Evolutionary conservation across 1,140 invertebrate genomes (phyloP).

Genomic region (Rhagoletis zephyria): DNA sequence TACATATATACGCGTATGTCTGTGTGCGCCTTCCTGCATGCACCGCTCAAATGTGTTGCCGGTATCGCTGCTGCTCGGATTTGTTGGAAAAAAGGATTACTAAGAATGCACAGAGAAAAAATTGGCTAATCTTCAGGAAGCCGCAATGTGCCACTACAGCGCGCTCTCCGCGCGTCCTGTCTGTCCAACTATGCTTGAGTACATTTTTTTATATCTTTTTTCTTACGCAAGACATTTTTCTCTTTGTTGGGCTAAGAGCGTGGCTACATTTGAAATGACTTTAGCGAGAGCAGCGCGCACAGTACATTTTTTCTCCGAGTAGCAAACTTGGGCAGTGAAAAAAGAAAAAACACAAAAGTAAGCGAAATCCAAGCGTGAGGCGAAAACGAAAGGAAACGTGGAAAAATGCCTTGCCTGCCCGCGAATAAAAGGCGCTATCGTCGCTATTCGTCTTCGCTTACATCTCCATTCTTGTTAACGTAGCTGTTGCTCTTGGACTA

Average conservation of each 20-base stretch:
- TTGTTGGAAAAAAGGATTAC: background rate
- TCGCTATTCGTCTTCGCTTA: background rate
- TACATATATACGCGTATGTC: background rate
- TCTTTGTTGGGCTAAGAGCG: background rate
- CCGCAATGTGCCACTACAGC: background rate
- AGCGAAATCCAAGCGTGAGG: background rate
- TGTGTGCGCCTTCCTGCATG: background rate
- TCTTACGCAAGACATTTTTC: background rate
- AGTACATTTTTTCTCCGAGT: background rate
- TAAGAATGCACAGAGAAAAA: background rate
- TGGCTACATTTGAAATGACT: background rate
- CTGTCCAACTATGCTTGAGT: background rate
- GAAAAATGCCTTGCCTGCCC: background rate
- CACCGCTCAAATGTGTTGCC: background rate
- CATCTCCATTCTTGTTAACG: background rate
- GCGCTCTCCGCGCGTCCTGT: background rate
- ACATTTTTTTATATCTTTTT: background rate
- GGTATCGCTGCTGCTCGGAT: slow-evolving; percentile 6
- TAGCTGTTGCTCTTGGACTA: slow-evolving; percentile 44
- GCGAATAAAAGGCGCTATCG: background rate
- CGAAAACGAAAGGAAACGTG: slow-evolving; percentile 19
- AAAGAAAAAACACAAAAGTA: background rate
- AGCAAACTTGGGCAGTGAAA: too few species aligned
- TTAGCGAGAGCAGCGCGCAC: background rate
- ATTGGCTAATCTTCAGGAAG: background rate